Percentiles rank a stretch among this genome's conserved stretches.
Conservation (phyloP, 2,888 invertebrate species). For the Meandrusa payeni region DNA sequence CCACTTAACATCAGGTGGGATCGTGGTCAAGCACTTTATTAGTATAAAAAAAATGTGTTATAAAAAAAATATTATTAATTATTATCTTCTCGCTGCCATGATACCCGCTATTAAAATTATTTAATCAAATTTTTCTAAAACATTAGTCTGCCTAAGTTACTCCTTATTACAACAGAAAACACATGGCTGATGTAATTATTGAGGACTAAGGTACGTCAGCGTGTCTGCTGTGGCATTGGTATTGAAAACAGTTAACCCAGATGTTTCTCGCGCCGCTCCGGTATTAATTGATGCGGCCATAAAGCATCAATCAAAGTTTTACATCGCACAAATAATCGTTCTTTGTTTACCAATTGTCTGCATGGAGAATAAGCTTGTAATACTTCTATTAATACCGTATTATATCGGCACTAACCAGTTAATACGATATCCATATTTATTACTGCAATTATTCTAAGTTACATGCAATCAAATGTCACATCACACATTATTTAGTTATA, state of each 20-base stretch:
- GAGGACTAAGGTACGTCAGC: slow-evolving; percentile 5
- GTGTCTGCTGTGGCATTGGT: slow-evolving; percentile 35
- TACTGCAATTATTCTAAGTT: neutral
- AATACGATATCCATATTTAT: neutral
- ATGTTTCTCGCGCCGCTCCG: slow-evolving; percentile 42
- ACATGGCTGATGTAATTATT: slow-evolving; percentile 12
- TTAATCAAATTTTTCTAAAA: too few relatives aligned
- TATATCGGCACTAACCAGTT: neutral
- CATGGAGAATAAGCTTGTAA: slow-evolving; percentile 44
- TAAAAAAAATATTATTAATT: too few relatives aligned
- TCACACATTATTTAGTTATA: neutral
- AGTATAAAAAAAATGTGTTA: too few relatives aligned
- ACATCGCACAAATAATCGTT: slow-evolving; percentile 66
- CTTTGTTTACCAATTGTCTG: slow-evolving; percentile 64
- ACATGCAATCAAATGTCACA: neutral
- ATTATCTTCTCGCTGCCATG: too few relatives aligned
- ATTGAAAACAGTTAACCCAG: slow-evolving; percentile 67
- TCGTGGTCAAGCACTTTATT: too few relatives aligned
- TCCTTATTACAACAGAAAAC: neutral
- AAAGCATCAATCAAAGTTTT: slow-evolving; percentile 75
- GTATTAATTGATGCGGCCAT: slow-evolving; percentile 69
- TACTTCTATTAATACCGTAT: slow-evolving; percentile 36
- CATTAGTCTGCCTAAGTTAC: too few relatives aligned
- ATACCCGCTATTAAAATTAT: too few relatives aligned
- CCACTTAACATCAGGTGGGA: too few relatives aligned